These are phyloP conservation scores for Drosophila punjabiensis DNA, from an alignment of 1,140 invertebrate genomes.

Conservation along the genomic window DNA sequence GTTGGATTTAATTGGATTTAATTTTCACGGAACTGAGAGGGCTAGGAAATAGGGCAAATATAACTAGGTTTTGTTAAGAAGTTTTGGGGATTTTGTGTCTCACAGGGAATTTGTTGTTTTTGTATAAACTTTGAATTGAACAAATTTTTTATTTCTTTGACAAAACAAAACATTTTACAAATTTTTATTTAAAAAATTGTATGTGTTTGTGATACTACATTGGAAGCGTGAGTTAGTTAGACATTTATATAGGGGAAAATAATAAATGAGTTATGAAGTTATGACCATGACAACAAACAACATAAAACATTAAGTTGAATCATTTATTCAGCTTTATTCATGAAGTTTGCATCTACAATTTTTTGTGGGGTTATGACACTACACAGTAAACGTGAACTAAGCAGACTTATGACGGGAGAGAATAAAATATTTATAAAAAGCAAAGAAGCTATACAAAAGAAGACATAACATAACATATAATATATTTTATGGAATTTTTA, in stretches of 20 bases:
- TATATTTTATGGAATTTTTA: too few relatives aligned
- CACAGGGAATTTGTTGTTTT: not conserved
- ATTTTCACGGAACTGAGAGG: not conserved
- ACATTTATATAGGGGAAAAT: not conserved
- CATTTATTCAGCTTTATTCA: not conserved
- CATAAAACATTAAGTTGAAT: not conserved
- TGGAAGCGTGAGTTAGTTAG: not conserved
- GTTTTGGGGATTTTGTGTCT: not conserved
- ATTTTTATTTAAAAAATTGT: not conserved
- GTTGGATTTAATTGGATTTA: slow-evolving; percentile 25
- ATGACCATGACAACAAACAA: not conserved
- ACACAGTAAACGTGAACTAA: not conserved
- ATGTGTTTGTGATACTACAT: too few relatives aligned
- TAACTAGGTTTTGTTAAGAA: not conserved
- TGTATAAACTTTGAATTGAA: not conserved
- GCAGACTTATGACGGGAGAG: too few relatives aligned
- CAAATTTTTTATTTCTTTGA: not conserved
- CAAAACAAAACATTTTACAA: not conserved
- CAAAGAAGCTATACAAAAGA: too few relatives aligned
- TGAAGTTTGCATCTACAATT: not conserved
- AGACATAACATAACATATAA: too few relatives aligned
- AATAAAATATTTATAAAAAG: too few relatives aligned
- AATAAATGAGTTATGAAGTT: not conserved
- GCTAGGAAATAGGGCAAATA: not conserved
- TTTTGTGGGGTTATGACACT: not conserved